Conservation (phyloP, 2,113 vertebrate genomes). For the Lampris megalopsis region DNA sequence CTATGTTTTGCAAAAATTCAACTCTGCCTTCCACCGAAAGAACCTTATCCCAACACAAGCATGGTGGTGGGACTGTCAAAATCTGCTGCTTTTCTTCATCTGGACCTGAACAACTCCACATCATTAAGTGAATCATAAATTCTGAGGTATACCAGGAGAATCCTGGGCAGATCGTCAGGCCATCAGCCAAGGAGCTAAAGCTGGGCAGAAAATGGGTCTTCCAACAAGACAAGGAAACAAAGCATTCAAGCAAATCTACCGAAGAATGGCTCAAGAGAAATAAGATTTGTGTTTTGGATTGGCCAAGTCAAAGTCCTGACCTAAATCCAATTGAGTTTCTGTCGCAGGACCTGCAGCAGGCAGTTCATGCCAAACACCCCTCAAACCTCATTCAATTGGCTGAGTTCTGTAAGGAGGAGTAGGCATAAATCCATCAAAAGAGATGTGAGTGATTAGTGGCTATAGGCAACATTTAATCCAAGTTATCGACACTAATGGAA, state of each 20-base stretch:
- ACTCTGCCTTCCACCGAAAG: not conserved
- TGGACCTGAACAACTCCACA: conserved; percentile 3
- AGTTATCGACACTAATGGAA: not conserved
- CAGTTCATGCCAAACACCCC: not conserved
- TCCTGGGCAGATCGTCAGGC: conserved; percentile 14
- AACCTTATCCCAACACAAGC: conserved; percentile 14
- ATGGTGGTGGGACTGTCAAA: conserved; percentile 6
- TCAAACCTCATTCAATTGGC: conserved; percentile 1
- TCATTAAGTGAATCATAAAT: not conserved
- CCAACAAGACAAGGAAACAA: not conserved
- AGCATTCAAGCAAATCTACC: too few species aligned
- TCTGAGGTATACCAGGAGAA: not conserved
- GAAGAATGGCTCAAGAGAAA: too few species aligned
- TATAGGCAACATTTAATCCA: too few species aligned
- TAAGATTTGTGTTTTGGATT: not conserved
- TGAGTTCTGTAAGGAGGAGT: not conserved
- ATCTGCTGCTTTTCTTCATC: conserved; percentile 16
- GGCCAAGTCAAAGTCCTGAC: not conserved
- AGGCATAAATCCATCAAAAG: not conserved
- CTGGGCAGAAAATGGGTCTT: not conserved
- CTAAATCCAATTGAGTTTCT: conserved; percentile 1
- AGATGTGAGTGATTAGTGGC: not conserved
- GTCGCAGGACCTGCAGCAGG: not conserved
- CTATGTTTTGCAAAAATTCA: conserved; percentile 12
- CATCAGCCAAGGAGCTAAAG: conserved; percentile 11